Evolutionary conservation across 2,113 vertebrate genomes (phyloP), one percentile per base, ranked within the genome.

Genomic region (Bos javanicus): DNA sequence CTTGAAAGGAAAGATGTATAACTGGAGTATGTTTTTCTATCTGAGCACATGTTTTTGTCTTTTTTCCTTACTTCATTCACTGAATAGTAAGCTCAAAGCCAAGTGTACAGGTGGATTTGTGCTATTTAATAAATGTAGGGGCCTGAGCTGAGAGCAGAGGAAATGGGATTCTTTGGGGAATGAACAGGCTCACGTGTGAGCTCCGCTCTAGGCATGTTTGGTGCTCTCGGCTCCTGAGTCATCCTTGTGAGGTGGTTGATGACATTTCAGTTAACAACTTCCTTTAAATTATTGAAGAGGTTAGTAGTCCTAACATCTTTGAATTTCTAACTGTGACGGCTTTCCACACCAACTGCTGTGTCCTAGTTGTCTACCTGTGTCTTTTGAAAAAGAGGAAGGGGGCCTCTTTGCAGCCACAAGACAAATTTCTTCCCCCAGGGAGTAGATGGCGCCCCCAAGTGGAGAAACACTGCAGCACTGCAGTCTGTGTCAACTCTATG

Each of bases 1-100:
- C 96, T 97, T 98, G 64, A 90, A 93, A 95, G 97, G 96, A 98
- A 96, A 85, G 21, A 13, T 25, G 43, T 60, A n/a, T 93, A 54
- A 30, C 52, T 62, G 11, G 74, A 62, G 23, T 90, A 0, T 90
- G 48, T 87, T 95, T 95, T 71, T 10, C 46, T 57, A 2, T 21
- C 7, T 90, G 28, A 16, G 30, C 10, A 1, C 60, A 6, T 19
- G 30, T 36, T 59, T 80, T 74, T 76, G 0, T 48, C 33, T 74
- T 36, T 39, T 3, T 2, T 19, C 39, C 21, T 25, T 2, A 21
- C 36, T 33, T 43, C 4, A 60, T 54, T 76, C 16, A n/a, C 25
- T 6, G 33, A 59, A 15, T 30, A 60, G 59, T 56, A 88, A 87
- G 74, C 48, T 57, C 25, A 62, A n/a, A 86, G 46, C 84, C 85